Evolutionary conservation across 2,113 vertebrate species (phyloP).

Genomic region (Eonycteris spelaea): DNA sequence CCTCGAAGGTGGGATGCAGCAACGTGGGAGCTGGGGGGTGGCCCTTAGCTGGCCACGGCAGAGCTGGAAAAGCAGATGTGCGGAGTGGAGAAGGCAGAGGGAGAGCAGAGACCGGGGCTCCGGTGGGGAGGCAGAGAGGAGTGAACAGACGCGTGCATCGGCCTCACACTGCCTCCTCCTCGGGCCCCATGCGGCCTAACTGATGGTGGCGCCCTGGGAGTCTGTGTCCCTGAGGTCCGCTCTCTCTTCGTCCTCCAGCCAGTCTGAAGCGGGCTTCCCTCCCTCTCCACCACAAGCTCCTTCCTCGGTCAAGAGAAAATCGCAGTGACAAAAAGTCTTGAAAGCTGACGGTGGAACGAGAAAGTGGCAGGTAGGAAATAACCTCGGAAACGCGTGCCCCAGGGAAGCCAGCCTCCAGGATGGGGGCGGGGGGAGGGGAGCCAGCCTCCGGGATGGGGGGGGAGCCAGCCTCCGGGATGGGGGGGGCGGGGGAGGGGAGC

Average conservation of each 20-base stretch:
- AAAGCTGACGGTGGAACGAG: accelerated
- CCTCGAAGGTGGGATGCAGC: neutral
- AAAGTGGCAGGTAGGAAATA: neutral
- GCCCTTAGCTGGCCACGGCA: neutral
- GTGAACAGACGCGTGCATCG: accelerated
- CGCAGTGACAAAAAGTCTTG: neutral
- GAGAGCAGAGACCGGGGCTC: neutral
- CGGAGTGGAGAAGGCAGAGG: neutral
- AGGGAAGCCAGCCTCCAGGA: neutral
- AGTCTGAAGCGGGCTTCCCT: neutral
- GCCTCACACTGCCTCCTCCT: accelerated
- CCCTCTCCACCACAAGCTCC: neutral
- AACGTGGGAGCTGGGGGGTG: accelerated
- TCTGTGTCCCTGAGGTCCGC: neutral
- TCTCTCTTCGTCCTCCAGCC: neutral
- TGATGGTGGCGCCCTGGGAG: accelerated
- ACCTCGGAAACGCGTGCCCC: neutral
- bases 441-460: neutral
- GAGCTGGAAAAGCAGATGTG: no score
- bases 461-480: neutral
- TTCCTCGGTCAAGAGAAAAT: neutral
- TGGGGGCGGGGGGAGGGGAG: no score
- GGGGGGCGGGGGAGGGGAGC: no score
- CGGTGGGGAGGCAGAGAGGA: no score
- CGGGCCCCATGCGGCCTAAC: accelerated